Conservation (phyloP, 2,797 vertebrate genomes). For the Protosalanx chinensis region DNA sequence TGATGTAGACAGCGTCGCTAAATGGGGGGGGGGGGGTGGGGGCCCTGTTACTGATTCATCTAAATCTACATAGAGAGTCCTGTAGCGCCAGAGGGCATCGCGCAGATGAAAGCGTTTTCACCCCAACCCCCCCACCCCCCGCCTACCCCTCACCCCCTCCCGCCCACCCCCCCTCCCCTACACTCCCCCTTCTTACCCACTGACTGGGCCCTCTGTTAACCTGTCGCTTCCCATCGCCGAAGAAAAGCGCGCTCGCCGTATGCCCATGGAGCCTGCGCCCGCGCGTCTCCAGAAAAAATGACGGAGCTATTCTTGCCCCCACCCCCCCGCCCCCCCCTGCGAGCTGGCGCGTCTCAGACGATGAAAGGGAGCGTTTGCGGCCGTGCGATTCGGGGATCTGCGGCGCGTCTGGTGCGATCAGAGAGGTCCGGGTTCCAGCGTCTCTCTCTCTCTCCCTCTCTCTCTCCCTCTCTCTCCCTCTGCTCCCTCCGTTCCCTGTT, state of each 20-base stretch:
- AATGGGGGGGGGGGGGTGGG: too few relatives aligned
- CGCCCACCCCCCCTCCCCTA: too few relatives aligned
- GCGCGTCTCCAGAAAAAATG: conserved; percentile 22
- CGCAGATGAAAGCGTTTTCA: conserved; percentile 81
- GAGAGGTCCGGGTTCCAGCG: conserved; percentile 45
- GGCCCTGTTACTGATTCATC: conserved; percentile 91
- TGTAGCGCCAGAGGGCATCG: conserved; percentile 82
- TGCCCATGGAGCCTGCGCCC: too few relatives aligned
- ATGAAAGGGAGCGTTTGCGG: conserved; percentile 68
- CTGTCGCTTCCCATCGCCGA: conserved; percentile 82
- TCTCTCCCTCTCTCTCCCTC: conserved; percentile 34
- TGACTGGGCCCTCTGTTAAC: conserved; percentile 75
- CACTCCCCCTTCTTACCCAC: too few relatives aligned
- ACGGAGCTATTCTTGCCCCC: conserved; percentile 58
- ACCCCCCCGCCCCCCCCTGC: conserved; percentile 11
- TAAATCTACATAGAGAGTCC: conserved; percentile 91
- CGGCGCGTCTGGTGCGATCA: conserved; percentile 64
- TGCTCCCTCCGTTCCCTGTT: conserved; percentile 47
- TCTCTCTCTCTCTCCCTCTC: conserved; percentile 32
- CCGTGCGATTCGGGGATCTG: conserved; percentile 64
- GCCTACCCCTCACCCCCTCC: conserved; percentile 44
- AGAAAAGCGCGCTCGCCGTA: conserved; percentile 81
- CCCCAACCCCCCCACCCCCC: conserved; percentile 63
- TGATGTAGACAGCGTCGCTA: conserved; percentile 80
- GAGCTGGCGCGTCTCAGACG: conserved; percentile 63